phyloP scores from a whole-genome alignment of 2,113 vertebrate species.

The Hiodon alosoides region DNA sequence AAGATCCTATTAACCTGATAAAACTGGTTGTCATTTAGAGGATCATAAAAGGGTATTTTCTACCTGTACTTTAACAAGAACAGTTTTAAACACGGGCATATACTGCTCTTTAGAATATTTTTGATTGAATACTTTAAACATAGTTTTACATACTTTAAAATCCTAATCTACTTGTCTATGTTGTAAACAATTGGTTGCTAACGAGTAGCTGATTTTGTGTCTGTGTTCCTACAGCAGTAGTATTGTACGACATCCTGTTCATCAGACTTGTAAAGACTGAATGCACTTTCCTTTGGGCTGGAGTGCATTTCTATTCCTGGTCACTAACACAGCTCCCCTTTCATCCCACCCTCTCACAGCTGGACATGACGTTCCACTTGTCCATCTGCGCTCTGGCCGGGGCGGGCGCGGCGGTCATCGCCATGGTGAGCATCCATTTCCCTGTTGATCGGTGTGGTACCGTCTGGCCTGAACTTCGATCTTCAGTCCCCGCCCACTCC shows the following conservation, averaged over 20 bases:
- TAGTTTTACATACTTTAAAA: too few relatives aligned
- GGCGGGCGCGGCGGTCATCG: slow-evolving; percentile 92
- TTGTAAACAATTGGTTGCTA: too few relatives aligned
- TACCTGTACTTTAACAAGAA: too few relatives aligned
- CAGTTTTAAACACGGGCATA: too few relatives aligned
- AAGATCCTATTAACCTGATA: too few relatives aligned
- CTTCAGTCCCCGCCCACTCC: neutral
- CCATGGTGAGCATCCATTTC: slow-evolving; percentile 74
- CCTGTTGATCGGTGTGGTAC: neutral
- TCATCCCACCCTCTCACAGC: slow-evolving; percentile 57
- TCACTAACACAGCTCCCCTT: neutral
- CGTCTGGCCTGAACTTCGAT: neutral
- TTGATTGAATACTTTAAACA: too few relatives aligned
- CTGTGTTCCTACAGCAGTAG: neutral
- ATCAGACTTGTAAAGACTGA: neutral
- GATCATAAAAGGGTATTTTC: too few relatives aligned
- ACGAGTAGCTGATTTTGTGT: too few relatives aligned
- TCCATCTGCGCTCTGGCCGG: slow-evolving; percentile 94
- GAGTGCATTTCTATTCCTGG: neutral
- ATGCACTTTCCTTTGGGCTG: neutral
- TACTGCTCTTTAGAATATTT: too few relatives aligned
- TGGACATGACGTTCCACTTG: slow-evolving; percentile 98
- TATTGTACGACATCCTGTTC: neutral
- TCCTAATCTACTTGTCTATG: too few relatives aligned
- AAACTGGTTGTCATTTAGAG: neutral